Conservation (phyloP, 2,888 invertebrate genomes). For the Nomada lathburiana region DNA sequence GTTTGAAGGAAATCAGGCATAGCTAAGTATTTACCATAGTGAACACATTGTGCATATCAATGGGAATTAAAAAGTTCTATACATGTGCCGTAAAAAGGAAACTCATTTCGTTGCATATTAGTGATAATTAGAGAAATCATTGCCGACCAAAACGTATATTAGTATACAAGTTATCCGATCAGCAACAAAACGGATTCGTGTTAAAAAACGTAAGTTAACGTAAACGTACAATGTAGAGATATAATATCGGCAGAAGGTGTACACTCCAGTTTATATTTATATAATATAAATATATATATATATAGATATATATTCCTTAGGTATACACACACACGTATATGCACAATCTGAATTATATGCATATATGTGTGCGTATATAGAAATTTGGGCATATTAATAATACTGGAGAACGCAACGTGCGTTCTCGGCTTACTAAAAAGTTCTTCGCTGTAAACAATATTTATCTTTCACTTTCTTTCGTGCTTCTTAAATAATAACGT, state of each 20-base stretch:
- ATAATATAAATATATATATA: conserved; percentile 47
- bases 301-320: conserved; percentile 21
- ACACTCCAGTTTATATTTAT: conserved; percentile 77
- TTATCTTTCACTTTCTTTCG: too few species aligned
- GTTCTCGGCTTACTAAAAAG: conserved; percentile 21
- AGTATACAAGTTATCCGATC: conserved; percentile 79
- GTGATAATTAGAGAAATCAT: conserved; percentile 81
- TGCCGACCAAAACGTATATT: conserved; percentile 78
- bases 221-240: conserved; percentile 77
- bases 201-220: conserved; percentile 82
- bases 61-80: conserved; percentile 84
- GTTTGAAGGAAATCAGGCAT: conserved; percentile 84
- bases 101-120: conserved; percentile 85
- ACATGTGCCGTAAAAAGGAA: conserved; percentile 88
- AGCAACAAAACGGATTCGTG: conserved; percentile 80
- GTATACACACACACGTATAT: conserved; percentile 29
- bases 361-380: conserved; percentile 22
- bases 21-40: conserved; percentile 84
- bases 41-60: conserved; percentile 85
- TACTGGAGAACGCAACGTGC: conserved; percentile 64
- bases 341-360: not conserved
- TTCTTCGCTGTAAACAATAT: not conserved
- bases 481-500: not conserved
- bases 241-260: conserved; percentile 81
- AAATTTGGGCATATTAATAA: conserved; percentile 60